Conservation (phyloP, 2,888 invertebrate species). For the Mamestra brassicae region DNA sequence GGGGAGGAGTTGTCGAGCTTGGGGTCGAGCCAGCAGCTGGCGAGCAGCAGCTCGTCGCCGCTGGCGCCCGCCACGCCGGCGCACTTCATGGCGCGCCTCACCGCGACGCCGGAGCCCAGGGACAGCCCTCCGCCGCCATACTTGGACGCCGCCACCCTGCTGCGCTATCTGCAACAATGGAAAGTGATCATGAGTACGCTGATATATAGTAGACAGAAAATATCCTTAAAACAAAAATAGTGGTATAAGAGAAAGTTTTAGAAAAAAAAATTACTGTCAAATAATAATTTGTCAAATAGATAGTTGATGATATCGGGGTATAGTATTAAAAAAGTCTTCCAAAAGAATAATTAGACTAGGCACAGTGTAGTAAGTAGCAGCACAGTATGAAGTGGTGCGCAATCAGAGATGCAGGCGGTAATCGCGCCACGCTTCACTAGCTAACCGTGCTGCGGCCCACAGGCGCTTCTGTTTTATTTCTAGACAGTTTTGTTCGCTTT, state of each 20-base stretch:
- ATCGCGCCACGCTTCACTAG: slow-evolving; percentile 77
- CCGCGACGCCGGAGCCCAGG: slow-evolving; percentile 84
- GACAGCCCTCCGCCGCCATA: slow-evolving; percentile 88
- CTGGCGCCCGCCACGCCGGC: slow-evolving; percentile 85
- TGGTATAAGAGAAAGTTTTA: too few species aligned
- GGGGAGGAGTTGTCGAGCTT: slow-evolving; percentile 87
- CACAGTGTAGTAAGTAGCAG: slow-evolving; percentile 6
- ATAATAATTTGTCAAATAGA: background rate
- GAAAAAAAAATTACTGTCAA: background rate
- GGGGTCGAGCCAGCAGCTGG: slow-evolving; percentile 94
- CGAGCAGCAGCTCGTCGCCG: slow-evolving; percentile 94
- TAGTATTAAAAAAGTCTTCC: background rate
- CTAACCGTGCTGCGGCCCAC: slow-evolving; percentile 77
- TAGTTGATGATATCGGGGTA: background rate
- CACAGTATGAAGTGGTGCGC: slow-evolving; percentile 64
- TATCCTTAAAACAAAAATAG: background rate
- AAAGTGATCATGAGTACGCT: slow-evolving; percentile 44
- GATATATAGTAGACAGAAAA: too few species aligned
- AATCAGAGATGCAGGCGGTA: slow-evolving; percentile 66
- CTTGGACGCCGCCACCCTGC: slow-evolving; percentile 90
- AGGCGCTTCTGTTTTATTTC: slow-evolving; percentile 59
- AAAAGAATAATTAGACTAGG: background rate
- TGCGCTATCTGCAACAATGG: slow-evolving; percentile 83
- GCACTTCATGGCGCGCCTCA: slow-evolving; percentile 92
- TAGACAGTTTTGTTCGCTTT: slow-evolving; percentile 51